Conservation (phyloP, 2,888 invertebrate genomes). For the Biston betularia region DNA sequence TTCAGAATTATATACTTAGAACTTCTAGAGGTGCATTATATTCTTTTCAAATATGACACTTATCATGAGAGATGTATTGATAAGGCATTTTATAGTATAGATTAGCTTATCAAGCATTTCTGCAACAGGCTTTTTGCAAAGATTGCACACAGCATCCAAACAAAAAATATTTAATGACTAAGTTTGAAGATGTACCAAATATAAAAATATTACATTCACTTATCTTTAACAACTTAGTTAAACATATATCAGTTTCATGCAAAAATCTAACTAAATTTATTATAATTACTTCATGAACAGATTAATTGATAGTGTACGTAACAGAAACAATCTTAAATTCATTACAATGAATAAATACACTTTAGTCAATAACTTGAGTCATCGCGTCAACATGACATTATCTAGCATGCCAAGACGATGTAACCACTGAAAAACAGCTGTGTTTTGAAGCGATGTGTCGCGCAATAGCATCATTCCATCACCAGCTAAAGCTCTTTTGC, state of each 20-base stretch:
- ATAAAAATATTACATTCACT: no score
- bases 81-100: no score
- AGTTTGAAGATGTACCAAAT: no score
- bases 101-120: no score
- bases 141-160: no score
- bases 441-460: slow-evolving; percentile 58
- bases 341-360: background rate
- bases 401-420: slow-evolving; percentile 8
- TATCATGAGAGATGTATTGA: no score
- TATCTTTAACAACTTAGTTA: no score
- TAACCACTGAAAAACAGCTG: slow-evolving; percentile 26
- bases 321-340: background rate
- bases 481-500: slow-evolving; percentile 60
- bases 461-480: slow-evolving; percentile 64
- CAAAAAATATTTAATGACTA: no score
- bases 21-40: no score
- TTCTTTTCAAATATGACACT: no score
- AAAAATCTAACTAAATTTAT: background rate
- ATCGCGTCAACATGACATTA: slow-evolving; percentile 11
- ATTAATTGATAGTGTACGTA: background rate
- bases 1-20: no score
- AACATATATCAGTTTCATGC: background rate
- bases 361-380: slow-evolving; percentile 17
- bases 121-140: no score
- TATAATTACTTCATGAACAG: background rate